Evolutionary conservation across 2,113 vertebrate genomes (phyloP), one percentile per base, ranked within the genome.

Genomic region (Rhegmatorhina hoffmannsi): DNA sequence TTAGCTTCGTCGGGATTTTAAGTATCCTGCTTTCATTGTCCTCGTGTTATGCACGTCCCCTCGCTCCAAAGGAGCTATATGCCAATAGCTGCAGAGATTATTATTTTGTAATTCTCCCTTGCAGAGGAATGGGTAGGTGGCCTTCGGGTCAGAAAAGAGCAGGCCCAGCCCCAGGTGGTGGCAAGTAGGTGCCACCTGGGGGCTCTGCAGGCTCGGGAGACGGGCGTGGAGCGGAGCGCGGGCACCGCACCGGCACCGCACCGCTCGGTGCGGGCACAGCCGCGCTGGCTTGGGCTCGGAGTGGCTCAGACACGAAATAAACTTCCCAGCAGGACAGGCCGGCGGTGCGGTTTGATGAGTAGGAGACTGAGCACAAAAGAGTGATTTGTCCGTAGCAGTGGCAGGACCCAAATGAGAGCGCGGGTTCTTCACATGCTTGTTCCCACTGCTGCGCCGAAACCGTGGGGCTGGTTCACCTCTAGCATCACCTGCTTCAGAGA

Each of bases 191-290:
- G 91, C 94, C 95, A 83, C 87, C 93, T 82, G 96, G 95, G 93
- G 95, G 93, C 96, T 96, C 95, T 96, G 90, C 84, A 96, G 90
- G 84, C 88, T 73, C 31, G 83, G 1, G 50, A 92, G 96, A 66
- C 55, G 79, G 7, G 40, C 0, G 67, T 9, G 84, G 43, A 24
- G 7, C 64, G 0, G 70, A 59, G 58, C 58, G 6, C 23, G 58
- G 58, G n/a, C 58, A 59, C 16, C n/a, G n/a, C 58, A 36, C 29
- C 29, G 49, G 77, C 62, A 31, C 1, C 15, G 69, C 74, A 9
- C 20, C 55, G 38, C 69, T 47, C 78, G 4, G n/a, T 4, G 87
- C 46, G 53, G 44, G 4, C 10, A 60, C 36, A 46, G 60, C 10
- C 68, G 59, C 40, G 14, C 40, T 43, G 40, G 13, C 40, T 15